Evolutionary conservation across 2,888 invertebrate species (phyloP).

Genomic region (Troides aeacus): DNA sequence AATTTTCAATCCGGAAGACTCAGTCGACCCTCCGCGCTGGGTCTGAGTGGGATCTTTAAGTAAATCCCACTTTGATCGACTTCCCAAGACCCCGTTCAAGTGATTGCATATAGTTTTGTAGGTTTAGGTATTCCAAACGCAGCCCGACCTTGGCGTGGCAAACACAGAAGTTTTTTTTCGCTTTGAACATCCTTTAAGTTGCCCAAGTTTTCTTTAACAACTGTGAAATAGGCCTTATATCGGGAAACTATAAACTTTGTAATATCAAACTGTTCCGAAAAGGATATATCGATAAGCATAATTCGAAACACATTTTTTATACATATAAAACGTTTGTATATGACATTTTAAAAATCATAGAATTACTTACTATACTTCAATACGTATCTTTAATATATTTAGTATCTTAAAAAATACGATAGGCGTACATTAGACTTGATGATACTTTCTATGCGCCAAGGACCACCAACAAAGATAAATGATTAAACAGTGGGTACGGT

Average conservation of each 20-base stretch:
- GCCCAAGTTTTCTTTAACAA: slow-evolving; percentile 21
- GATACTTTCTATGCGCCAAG: not conserved
- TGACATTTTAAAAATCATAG: too few relatives aligned
- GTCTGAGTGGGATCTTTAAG: slow-evolving; percentile 48
- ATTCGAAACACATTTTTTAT: not conserved
- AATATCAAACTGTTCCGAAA: not conserved
- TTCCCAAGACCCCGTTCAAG: slow-evolving; percentile 46
- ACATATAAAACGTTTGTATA: too few relatives aligned
- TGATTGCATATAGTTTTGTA: slow-evolving; percentile 53
- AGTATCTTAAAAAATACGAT: not conserved
- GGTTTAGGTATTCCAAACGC: slow-evolving; percentile 53
- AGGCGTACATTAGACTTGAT: not conserved
- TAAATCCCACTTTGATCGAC: slow-evolving; percentile 75
- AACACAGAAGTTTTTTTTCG: slow-evolving; percentile 34
- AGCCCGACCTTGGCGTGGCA: slow-evolving; percentile 44
- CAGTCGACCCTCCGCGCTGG: slow-evolving; percentile 47
- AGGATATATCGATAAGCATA: not conserved
- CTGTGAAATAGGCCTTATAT: not conserved
- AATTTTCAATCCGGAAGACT: slow-evolving; percentile 65
- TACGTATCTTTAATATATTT: too few relatives aligned
- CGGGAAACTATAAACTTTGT: not conserved
- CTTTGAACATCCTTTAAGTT: slow-evolving; percentile 28
- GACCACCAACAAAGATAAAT: slow-evolving; percentile 19
- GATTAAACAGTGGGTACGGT: slow-evolving; percentile 14
- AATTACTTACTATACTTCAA: too few relatives aligned